Evolutionary conservation across 2,113 vertebrate species (phyloP), one percentile per base, ranked within the genome.

Genomic region (Synchiropus splendidus): DNA sequence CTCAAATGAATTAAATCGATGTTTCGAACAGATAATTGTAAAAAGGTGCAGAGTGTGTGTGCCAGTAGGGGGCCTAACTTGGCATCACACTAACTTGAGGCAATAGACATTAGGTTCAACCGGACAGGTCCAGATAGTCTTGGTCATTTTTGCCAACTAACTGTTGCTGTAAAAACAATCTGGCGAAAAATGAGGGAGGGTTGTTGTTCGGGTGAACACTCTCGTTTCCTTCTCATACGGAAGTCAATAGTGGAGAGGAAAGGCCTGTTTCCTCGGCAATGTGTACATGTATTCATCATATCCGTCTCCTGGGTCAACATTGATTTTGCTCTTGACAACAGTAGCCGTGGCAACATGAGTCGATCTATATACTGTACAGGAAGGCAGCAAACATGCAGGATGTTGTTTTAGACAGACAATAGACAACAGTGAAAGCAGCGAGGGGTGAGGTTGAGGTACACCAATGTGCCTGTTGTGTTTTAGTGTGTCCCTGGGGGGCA

Each of bases 251-350:
- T 9, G 13, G 27, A 16, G 16, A 47, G 47, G 12, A 49, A 8
- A 31, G 43, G 37, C 27, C 53, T 21, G 54, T 37, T 67, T 59
- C 54, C 44, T 45, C 33, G 52, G 2, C 12, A 58, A 44, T 31
- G 36, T 31, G 36, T 12, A 30, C 12, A 31, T 6, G 34, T 30
- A 18, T 30, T 46, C 36, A 48, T 68, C 60, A 64, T 56, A 64
- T 68, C 52, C 33, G 33, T 67, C 32, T 65, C 50, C 3, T 12
- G 50, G 59, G 40, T 64, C 63, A 68, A 43, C 51, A 64, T 64
- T 64, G 58, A 70, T 77, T 75, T 62, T 54, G 16, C 46, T 54
- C 57, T 60, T 56, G 47, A 66, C 47, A 48, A 54, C 35, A 6
- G 58, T 60, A 51, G 46, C 65, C 51, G 60, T 64, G 49, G 72